These are phyloP conservation scores for Lordiphosa andalusiaca DNA, from an alignment of 2,888 invertebrate species.

Conservation along the genomic window DNA sequence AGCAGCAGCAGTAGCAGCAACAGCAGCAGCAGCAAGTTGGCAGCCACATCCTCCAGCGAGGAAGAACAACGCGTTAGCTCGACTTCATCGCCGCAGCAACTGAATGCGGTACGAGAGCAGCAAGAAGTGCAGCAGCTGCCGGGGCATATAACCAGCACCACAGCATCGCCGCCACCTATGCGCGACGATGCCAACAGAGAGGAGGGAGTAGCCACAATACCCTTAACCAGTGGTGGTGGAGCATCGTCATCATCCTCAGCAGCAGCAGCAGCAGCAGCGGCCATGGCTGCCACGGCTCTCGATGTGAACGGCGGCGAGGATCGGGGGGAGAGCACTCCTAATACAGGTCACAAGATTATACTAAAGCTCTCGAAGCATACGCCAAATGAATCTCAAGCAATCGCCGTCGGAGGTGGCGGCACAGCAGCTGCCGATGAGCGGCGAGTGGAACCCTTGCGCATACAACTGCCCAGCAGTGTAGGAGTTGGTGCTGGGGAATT, in stretches of 20 bases:
- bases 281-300: conserved; percentile 44
- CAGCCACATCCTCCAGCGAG: conserved; percentile 28
- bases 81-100: conserved; percentile 48
- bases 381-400: conserved; percentile 53
- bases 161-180: conserved; percentile 70
- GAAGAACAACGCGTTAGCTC: conserved; percentile 53
- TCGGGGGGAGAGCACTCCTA: conserved; percentile 27
- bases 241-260: conserved; percentile 41
- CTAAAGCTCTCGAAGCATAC: conserved; percentile 51
- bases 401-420: background rate
- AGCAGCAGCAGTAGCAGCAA: conserved; percentile 35
- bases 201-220: conserved; percentile 35
- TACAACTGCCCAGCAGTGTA: conserved; percentile 70
- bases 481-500: conserved; percentile 1
- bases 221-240: conserved; percentile 23
- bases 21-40: conserved; percentile 29
- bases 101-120: conserved; percentile 29
- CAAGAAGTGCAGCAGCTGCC: conserved; percentile 54
- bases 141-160: conserved; percentile 78
- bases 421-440: conserved; percentile 54
- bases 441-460: conserved; percentile 80
- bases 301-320: conserved; percentile 47
- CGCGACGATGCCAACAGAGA: conserved; percentile 60
- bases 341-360: conserved; percentile 55
- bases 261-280: conserved; percentile 36